Base-by-base conservation (phyloP, 1,140 invertebrate genomes). In the Sminthurides bifidus region DNA sequence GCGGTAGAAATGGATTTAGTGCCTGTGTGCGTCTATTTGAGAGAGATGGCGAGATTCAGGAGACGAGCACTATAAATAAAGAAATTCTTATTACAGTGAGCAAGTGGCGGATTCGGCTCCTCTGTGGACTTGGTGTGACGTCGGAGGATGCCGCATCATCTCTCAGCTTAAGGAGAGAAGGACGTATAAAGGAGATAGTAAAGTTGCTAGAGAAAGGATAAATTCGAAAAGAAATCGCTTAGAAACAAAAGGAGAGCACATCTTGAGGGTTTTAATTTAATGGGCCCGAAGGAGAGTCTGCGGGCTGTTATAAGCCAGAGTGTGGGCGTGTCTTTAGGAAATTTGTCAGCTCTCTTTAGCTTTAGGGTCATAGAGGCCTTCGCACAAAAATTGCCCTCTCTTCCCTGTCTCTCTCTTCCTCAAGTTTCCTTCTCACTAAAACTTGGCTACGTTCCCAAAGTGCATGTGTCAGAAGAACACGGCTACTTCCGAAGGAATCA, bases 251-350 rank as follows among this genome's bases (percentile, higher is more conserved):
- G 54, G 60, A 63, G 60, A 62, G 56, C 52, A 60, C 43, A 46
- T 57, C 52, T 61, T 56, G 49, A 46, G 52, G 33, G 38, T 61
- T 61, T 61, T 61, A 61, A 61, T 61, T n/a, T n/a, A n/a, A n/a
- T n/a, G n/a, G 59, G 59, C 49, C 49, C 54, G 53, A 56, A 21
- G 19, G 52, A 52, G 58, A 55, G 62, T 64, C 62, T 64, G 62
- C 55, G 62, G 58, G 55, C 51, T 56, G 58, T n/a, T 57, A 57
- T 58, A 63, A 63, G 53, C 31, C 54, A 50, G 56, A 63, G 61
- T 63, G 62, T 64, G 62, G 62, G 62, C 62, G 62, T 64, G 58
- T 64, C 62, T 40, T 53, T 41, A 52, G 46, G 62, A 64, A 64
- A 64, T 64, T 64, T 64, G 62, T 64, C 62, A 64, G 61, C 58